These are phyloP conservation scores for Ceyx melanurus DNA, from an alignment of 2,113 vertebrate species.

Conservation along the genomic window DNA sequence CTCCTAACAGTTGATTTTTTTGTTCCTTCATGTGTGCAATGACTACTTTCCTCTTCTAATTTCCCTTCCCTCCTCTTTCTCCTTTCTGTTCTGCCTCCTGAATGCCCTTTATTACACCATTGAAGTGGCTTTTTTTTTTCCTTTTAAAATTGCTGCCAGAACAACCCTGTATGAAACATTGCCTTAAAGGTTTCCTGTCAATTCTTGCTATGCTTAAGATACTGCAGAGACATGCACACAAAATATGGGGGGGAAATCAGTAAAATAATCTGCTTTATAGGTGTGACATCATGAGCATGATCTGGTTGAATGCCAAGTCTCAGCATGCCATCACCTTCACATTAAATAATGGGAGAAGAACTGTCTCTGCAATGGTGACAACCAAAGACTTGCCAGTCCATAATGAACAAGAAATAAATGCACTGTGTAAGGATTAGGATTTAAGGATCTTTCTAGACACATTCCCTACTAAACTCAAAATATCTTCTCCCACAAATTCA, in stretches of 20 bases:
- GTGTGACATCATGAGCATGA: background rate
- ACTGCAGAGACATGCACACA: background rate
- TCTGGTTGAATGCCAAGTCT: background rate
- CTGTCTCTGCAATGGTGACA: background rate
- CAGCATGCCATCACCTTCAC: background rate
- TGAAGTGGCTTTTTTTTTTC: background rate
- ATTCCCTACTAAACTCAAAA: background rate
- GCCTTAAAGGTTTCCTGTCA: background rate
- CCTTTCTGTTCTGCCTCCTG: background rate
- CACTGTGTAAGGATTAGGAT: background rate
- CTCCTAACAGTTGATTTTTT: background rate
- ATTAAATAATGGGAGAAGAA: background rate
- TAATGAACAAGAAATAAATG: slow-evolving; percentile 1
- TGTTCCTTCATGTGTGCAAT: background rate
- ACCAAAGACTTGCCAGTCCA: background rate
- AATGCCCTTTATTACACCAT: background rate
- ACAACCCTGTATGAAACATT: background rate
- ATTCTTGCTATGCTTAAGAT: background rate
- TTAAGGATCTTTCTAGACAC: background rate
- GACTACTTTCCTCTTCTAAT: background rate
- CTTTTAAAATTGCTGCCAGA: background rate
- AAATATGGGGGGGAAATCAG: background rate
- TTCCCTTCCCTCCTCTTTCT: background rate
- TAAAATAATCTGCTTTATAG: background rate
- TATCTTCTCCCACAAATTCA: background rate